Percentiles rank a stretch among this genome's conserved stretches.
Conservation (phyloP, 2,113 vertebrate genomes). For the Eulacestoma nigropectus region DNA sequence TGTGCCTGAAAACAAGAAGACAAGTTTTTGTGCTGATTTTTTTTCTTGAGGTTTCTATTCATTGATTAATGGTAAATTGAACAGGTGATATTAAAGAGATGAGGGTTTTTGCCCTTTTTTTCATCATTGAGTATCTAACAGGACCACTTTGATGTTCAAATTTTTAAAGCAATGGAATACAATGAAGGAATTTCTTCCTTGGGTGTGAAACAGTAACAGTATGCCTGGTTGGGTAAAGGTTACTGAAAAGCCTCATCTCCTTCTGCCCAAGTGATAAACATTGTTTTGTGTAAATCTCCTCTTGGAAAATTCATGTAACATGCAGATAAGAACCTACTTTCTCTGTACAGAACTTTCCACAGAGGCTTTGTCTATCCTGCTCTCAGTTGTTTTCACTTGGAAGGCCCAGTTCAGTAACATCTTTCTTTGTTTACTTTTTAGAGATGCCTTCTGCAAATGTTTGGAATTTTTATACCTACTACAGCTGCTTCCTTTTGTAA, state of each 20-base stretch:
- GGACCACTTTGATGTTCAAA: not conserved
- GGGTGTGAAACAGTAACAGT: not conserved
- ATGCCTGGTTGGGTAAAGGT: not conserved
- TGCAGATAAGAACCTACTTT: not conserved
- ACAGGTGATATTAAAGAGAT: not conserved
- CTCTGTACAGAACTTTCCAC: not conserved
- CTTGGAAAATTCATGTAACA: not conserved
- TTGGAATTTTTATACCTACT: not conserved
- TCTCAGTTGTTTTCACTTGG: not conserved
- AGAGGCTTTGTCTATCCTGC: not conserved
- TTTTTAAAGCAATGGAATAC: not conserved
- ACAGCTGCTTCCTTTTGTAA: not conserved
- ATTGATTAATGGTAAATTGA: not conserved
- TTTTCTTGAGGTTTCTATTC: not conserved
- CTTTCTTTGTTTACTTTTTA: not conserved
- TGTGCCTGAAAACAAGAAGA: not conserved
- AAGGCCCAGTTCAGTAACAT: not conserved
- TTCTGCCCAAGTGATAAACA: not conserved
- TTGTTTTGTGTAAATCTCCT: not conserved
- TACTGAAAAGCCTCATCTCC: not conserved
- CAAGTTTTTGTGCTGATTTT: not conserved
- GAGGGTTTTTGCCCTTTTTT: not conserved
- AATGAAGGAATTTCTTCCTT: not conserved
- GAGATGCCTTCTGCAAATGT: not conserved
- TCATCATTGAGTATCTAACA: not conserved